A percentile compares a stretch with the other conserved stretches of the same genome.
Conservation (phyloP, 30 jellyfish, hydroid and myxozoan genomes). For the Aurelia sp. region DNA sequence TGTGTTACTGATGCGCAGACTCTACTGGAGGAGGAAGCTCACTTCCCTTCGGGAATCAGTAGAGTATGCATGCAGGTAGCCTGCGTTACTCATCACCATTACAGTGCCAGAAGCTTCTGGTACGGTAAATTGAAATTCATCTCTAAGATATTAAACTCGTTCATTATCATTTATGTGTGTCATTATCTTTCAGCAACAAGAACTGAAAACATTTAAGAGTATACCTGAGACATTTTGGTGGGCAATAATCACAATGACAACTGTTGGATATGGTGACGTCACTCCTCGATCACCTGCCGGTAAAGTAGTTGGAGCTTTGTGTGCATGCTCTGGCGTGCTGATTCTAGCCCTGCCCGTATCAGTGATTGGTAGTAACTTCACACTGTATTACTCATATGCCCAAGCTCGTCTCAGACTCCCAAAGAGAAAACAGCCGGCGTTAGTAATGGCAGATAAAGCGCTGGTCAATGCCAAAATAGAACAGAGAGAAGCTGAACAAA, state of each 20-base stretch:
- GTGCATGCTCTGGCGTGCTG: constrained; percentile 94
- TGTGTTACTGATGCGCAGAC: no score
- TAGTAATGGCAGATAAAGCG: constrained; percentile 94
- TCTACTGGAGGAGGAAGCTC: no score
- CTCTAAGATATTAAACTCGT: background rate
- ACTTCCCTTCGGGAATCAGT: no score
- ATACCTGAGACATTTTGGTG: constrained; percentile 93
- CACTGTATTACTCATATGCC: constrained; percentile 90
- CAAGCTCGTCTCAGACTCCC: constrained; percentile 95
- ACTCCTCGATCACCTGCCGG: constrained; percentile 91
- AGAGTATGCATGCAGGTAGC: no score
- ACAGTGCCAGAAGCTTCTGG: no score
- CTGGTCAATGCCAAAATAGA: constrained; percentile 80
- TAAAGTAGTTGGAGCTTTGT: constrained; percentile 84
- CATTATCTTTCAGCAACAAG: constrained; percentile 34
- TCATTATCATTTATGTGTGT: background rate
- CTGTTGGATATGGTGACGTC: constrained; percentile 94
- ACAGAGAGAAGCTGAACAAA: constrained; percentile 65
- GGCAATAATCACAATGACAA: constrained; percentile 92
- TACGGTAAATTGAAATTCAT: no score
- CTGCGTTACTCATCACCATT: no score
- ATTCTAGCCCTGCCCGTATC: constrained; percentile 95
- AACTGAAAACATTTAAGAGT: constrained; percentile 62
- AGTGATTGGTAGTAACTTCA: constrained; percentile 94
- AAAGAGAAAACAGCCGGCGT: constrained; percentile 86